These are phyloP conservation scores for Cristatella mucedo DNA, from an alignment of 2,888 invertebrate species.

Conservation along the genomic window DNA sequence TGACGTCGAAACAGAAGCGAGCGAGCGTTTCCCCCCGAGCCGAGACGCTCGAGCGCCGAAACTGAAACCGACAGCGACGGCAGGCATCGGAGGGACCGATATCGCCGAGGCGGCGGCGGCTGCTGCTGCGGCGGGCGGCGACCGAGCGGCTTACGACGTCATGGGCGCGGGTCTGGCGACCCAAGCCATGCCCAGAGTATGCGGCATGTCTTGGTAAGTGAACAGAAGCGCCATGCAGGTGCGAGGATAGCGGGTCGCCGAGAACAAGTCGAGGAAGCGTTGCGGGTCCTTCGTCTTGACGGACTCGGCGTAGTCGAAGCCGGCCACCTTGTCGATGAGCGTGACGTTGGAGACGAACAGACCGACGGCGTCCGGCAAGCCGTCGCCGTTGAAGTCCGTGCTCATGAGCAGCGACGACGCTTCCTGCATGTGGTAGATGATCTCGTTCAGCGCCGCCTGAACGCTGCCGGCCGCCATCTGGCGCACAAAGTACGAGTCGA, in stretches of 20 bases:
- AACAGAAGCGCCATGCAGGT: neutral
- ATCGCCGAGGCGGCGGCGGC: no score
- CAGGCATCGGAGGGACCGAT: no score
- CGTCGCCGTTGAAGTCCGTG: conserved; percentile 7
- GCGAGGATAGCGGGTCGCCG: neutral
- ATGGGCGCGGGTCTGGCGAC: conserved; percentile 4
- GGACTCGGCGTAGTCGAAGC: conserved; percentile 1
- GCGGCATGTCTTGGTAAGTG: conserved; percentile 7
- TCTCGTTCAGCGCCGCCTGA: no score
- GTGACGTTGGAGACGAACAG: neutral
- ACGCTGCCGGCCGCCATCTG: neutral
- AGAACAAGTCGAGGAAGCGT: neutral
- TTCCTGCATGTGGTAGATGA: no score
- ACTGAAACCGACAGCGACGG: no score
- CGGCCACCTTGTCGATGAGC: conserved; percentile 3
- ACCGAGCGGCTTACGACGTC: no score
- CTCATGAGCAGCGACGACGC: no score
- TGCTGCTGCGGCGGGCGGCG: no score
- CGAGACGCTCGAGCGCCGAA: no score
- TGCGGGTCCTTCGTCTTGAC: conserved; percentile 3
- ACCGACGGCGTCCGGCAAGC: conserved; percentile 3
- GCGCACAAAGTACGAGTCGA: conserved; percentile 4
- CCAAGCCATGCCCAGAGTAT: conserved; percentile 7
- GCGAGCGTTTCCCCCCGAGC: no score
- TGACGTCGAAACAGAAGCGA: no score